phyloP scores from a whole-genome alignment of 2,113 vertebrate genomes.

The Halcyon senegalensis region DNA sequence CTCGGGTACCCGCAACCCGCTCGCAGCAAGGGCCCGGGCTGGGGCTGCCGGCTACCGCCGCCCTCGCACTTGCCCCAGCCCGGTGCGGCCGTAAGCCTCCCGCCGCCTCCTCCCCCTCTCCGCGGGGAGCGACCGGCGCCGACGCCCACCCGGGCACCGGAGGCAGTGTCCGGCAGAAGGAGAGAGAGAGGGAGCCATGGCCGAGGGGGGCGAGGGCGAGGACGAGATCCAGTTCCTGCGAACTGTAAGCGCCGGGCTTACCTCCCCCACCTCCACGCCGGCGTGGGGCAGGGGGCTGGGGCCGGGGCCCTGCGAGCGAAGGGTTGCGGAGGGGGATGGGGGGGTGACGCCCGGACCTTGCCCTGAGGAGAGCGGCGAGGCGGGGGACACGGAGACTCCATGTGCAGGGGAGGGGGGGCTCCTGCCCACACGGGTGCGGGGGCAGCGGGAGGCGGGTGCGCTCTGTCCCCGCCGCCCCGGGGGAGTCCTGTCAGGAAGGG shows the following conservation, averaged over 20 bases:
- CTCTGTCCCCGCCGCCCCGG: background rate
- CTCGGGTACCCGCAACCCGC: background rate
- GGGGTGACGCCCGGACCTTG: background rate
- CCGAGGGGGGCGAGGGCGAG: constrained; percentile 87
- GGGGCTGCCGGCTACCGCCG: background rate
- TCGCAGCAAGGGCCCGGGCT: background rate
- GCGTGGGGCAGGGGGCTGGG: background rate
- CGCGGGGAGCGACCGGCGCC: background rate
- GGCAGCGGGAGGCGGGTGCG: background rate
- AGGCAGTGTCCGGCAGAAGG: background rate
- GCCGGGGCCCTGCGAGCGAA: background rate
- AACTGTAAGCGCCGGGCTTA: constrained; percentile 81
- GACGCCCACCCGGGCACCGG: background rate
- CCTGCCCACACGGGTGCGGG: too few relatives aligned
- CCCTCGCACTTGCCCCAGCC: constrained; percentile 16
- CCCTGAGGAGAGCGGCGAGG: background rate
- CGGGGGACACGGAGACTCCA: too few relatives aligned
- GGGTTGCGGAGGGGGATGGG: background rate
- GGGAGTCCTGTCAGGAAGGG: background rate
- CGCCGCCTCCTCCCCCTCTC: background rate
- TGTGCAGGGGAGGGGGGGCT: too few relatives aligned
- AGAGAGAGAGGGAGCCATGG: constrained; percentile 78
- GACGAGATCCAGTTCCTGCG: constrained; percentile 92
- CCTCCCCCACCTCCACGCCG: background rate
- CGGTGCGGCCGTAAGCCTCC: background rate